Evolutionary conservation across 2,797 vertebrate species (phyloP), one percentile per base, ranked within the genome.

Genomic region (Passerculus sandwichensis): DNA sequence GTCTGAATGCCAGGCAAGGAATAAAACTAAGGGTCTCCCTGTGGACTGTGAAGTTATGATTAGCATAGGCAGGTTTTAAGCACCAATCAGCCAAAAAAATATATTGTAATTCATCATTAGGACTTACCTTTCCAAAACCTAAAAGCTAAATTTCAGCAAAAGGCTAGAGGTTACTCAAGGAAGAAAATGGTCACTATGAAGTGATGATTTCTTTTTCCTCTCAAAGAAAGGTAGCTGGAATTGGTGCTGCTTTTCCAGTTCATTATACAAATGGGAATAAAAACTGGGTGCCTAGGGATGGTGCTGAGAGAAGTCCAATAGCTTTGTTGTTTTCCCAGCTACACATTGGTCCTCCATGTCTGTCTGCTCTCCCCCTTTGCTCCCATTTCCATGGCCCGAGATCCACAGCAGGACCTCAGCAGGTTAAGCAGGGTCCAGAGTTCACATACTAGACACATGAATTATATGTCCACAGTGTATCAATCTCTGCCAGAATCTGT

Each of bases 1-100:
- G 78, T 94, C 94, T 94, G 96, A 94, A 96, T 94, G 94, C 80
- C 96, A 95, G 96, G 94, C 93, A 95, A 97, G 93, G 80, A 94
- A 95, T 94, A 95, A 97, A 97, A 90, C 89, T 42, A 38, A 97
- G 84, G 57, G 88, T 89, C 78, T 96, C 82, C 91, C 94, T 85
- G 73, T 86, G 94, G 93, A 88, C 87, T 97, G 57, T 20, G 21
- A 92, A 96, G 93, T 91, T 92, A 93, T 92, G 92, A 91, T 96
- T 91, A 91, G 45, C 75, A 83, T 57, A 36, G 95, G 72, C 88
- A 96, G 92, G 47, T 96, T 91, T 96, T 90, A 92, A 82, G 89
- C 27, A 69, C 65, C 34, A 65, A 59, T 91, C 89, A 86, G 32
- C 77, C 81, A 61, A 66, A 95, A 92, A 96, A 90, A 77, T 66